Evolutionary conservation across 1,140 invertebrate species (phyloP), one percentile per base, ranked within the genome.

Genomic region (Heliothis subflexa): DNA sequence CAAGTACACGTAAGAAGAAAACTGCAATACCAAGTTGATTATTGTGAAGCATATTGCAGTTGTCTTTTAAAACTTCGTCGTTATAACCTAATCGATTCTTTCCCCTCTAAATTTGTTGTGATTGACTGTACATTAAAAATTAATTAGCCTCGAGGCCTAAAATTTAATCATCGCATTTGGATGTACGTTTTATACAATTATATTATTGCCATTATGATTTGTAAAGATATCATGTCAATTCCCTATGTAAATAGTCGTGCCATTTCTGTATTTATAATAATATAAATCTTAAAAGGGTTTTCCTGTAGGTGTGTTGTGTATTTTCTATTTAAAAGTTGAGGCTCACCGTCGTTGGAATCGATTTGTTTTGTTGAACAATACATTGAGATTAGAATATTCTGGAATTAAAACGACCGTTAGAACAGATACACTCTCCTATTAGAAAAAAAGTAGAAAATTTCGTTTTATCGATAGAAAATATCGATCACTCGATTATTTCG

Each of bases 231-330:
- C 85, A 88, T 91, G 91, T 94, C 92, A 94, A 94, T 94, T 94
- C 89, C 92, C 84, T 79, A 84, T 94, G 91, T 94, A 93, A 86
- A 94, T 94, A 93, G 86, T 89, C 84, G 92, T 93, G 92, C 92
- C 91, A 94, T 94, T 86, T 83, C 75, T 88, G 83, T 89, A 88
- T 86, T 89, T 78, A 74, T 79, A 75, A 64, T 72, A 73, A 68
- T 71, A 79, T 88, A 87, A 84, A 85, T 87, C 78, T 86, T 78
- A 82, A 78, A 77, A 84, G 83, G 82, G 86, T 77, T 85, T 92
- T 85, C 82, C 74, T 78, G 85, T 92, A 89, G 86, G 62, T 89
- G 66, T 86, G 85, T 86, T 85, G 85, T 90, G 81, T 88, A 87
- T 86, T 83, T 78, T 85, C 81, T 75, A 86, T 89, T 85, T 83